Conservation (phyloP, 2,797 vertebrate species). For the Pipistrellus pygmaeus region DNA sequence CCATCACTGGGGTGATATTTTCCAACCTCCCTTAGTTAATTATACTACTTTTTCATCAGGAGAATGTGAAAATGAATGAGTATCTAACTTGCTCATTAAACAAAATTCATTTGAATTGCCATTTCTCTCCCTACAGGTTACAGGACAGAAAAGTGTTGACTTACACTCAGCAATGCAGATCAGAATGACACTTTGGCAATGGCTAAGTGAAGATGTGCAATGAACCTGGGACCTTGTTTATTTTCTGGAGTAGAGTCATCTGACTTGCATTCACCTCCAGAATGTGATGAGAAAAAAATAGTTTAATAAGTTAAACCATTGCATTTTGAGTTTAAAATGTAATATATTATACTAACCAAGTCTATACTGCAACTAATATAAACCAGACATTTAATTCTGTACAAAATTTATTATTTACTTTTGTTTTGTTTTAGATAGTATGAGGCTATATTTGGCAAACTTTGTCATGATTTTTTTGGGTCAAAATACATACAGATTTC, state of each 20-base stretch:
- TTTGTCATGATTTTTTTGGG: neutral
- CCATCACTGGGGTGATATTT: neutral
- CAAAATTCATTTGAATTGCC: neutral
- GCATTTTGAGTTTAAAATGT: neutral
- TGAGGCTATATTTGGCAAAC: neutral
- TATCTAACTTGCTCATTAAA: neutral
- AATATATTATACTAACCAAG: neutral
- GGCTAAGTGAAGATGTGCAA: neutral
- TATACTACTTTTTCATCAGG: slow-evolving; percentile 2
- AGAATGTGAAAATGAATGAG: slow-evolving; percentile 10
- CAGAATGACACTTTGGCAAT: neutral
- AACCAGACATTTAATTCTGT: neutral
- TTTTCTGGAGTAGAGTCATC: neutral
- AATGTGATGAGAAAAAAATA: neutral
- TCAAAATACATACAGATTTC: neutral
- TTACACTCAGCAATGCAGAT: neutral
- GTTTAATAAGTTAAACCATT: neutral
- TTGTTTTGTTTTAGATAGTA: neutral
- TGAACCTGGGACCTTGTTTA: neutral
- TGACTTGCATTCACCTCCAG: neutral
- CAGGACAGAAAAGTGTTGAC: neutral
- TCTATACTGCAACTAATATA: neutral
- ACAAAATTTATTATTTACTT: neutral
- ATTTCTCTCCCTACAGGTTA: neutral
- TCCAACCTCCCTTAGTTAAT: neutral